Base-by-base conservation (phyloP, 2,113 vertebrate species). In the Fukomys damarensis region DNA sequence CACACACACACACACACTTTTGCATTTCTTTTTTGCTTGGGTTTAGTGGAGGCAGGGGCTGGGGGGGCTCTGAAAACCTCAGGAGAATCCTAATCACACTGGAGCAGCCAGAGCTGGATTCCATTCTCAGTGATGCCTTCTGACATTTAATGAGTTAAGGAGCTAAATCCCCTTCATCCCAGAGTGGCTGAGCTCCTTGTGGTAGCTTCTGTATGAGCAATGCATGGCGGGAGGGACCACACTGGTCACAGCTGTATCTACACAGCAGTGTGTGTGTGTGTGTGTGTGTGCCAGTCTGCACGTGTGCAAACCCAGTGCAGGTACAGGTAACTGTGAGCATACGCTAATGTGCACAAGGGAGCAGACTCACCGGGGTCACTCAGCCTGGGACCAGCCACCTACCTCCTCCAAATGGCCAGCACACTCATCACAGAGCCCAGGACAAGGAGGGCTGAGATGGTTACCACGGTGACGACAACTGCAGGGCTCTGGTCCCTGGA, bases 81-180 rank as follows among this genome's bases (percentile, higher is more conserved):
- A 0, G 59, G 96, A 94, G 94, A 97, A 90, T 88, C 80, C 92
- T 97, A 98, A 97, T 98, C 97, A 89, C 97, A 87, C 68, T 3
- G 13, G 86, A 95, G 86, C 95, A 97, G 97, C 95, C 10, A 3
- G 94, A 77, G 84, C 76, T 85, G 72, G 95, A 92, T 77, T 90
- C 94, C 46, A 63, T 76, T 95, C 86, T 88, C 89, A 61, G 95
- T 41, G 93, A 97, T 87, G 97, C 96, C 97, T 95, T 96, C 93
- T 96, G 97, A 97, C 98, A 97, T 97, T 97, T 97, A 98, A 97
- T 90, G 98, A 98, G 80, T 96, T 97, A 97, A 97, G 95, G 91
- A 95, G 93, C 96, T 96, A 97, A 97, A 97, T 98, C 98, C 93
- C 93, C 89, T 96, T 96, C 87, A 97, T 97, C 92, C 89, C 95